phyloP scores from a whole-genome alignment of 2,113 vertebrate genomes.

The Pipa parva region DNA sequence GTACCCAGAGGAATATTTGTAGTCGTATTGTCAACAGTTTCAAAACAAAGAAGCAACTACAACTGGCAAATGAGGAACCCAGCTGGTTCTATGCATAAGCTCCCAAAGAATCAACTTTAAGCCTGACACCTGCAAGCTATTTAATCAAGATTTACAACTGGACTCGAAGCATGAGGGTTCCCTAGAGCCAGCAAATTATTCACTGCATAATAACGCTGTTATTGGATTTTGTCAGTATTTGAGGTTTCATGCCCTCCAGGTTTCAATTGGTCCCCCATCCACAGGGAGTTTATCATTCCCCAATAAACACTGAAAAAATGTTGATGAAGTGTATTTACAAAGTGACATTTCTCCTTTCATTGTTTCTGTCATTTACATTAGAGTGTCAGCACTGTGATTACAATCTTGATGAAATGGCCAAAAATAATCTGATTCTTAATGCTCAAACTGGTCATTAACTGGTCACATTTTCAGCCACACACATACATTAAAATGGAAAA shows the following conservation, averaged over 20 bases:
- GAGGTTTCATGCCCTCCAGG: constrained; percentile 76
- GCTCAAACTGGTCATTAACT: too few relatives aligned
- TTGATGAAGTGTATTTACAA: constrained; percentile 51
- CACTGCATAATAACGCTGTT: constrained; percentile 85
- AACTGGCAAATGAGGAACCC: constrained; percentile 82
- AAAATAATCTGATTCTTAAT: too few relatives aligned
- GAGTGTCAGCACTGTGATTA: too few relatives aligned
- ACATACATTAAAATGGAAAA: too few relatives aligned
- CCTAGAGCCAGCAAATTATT: constrained; percentile 73
- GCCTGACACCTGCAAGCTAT: constrained; percentile 98
- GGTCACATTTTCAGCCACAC: too few relatives aligned
- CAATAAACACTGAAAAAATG: constrained; percentile 63
- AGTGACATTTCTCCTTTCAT: constrained; percentile 54
- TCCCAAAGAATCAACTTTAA: constrained; percentile 86
- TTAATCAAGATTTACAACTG: constrained; percentile 95
- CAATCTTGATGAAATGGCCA: too few relatives aligned
- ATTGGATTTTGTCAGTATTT: constrained; percentile 81
- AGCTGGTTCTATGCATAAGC: constrained; percentile 84
- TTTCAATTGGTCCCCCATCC: constrained; percentile 41
- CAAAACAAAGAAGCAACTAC: constrained; percentile 73
- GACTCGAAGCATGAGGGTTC: constrained; percentile 74
- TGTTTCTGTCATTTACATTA: constrained; percentile 69
- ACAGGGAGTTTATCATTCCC: constrained; percentile 72
- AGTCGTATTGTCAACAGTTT: constrained; percentile 73
- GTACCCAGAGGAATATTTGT: constrained; percentile 70